Base-by-base conservation (phyloP, 2,797 vertebrate genomes). In the Lutra lutra region DNA sequence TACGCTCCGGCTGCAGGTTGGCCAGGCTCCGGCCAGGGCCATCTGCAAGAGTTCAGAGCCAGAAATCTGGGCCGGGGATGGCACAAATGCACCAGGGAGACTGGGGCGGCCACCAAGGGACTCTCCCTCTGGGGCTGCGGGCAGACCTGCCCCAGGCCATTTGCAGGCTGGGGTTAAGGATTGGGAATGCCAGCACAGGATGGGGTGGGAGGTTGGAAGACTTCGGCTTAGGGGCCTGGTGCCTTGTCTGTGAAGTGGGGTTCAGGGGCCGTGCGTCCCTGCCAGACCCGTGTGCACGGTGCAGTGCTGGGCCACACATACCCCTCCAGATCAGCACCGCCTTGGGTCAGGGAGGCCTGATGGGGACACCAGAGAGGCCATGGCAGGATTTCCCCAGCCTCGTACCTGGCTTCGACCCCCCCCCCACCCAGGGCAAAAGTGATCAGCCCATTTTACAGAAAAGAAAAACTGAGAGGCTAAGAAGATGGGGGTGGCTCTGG, bases 61-160 rank as follows among this genome's bases (percentile, higher is more conserved):
- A 54, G 90, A 68, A 73, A n/a, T 68, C 0, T 1, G 60, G 62
- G n/a, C 32, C 13, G 12, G 64, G 58, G 35, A 3, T 29, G 18
- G 15, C 2, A 1, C 40, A 21, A 25, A 56, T 72, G 9, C 1
- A 20, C 35, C 4, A 6, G 64, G 23, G 48, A 27, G 51, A 29
- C 3, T 0, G 43, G 56, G 86, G 48, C 4, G 5, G 10, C 29
- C n/a, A 17, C n/a, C 29, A 1, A 7, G 12, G 38, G 5, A 7
- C 29, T 8, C 51, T 68, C 21, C 23, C 12, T 23, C 60, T 12
- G 20, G 72, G 32, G 10, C 4, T 14, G 17, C 25, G 27, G 40
- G 6, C 25, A 46, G 66, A 10, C n/a, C 9, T 2, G 8, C 3
- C n/a, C 62, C 13, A 0, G 29, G 15, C 82, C 0, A 0, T 6